These are phyloP conservation scores for Ceratina japonica DNA, from an alignment of 1,140 invertebrate genomes.

Conservation along the genomic window DNA sequence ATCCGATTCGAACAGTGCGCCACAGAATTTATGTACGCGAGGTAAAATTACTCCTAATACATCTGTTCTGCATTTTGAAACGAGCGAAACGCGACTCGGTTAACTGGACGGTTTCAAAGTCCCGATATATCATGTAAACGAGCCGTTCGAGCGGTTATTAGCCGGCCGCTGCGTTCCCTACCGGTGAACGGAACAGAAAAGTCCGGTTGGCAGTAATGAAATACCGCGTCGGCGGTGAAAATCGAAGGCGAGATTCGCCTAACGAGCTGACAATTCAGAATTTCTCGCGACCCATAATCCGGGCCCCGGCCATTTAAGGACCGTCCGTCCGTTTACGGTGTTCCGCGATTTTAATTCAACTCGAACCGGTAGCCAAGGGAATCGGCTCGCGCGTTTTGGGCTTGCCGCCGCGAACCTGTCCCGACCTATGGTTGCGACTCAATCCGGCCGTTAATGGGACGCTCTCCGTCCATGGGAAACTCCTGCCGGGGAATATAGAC, in stretches of 20 bases:
- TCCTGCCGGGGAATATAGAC: background rate
- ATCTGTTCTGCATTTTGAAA: too few relatives aligned
- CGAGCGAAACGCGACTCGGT: slow-evolving; percentile 40
- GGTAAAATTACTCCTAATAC: too few relatives aligned
- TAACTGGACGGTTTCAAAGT: slow-evolving; percentile 66
- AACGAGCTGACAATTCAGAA: slow-evolving; percentile 61
- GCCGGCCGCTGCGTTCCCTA: slow-evolving; percentile 55
- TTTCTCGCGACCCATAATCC: slow-evolving; percentile 43
- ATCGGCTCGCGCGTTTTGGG: slow-evolving; percentile 8
- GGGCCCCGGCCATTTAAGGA: slow-evolving; percentile 37
- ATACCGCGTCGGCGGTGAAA: slow-evolving; percentile 53
- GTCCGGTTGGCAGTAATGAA: slow-evolving; percentile 68
- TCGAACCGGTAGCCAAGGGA: background rate
- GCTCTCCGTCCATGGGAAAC: background rate
- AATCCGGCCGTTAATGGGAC: background rate
- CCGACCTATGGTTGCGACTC: background rate
- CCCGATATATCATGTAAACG: slow-evolving; percentile 67
- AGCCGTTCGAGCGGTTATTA: slow-evolving; percentile 67
- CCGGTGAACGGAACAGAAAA: slow-evolving; percentile 53
- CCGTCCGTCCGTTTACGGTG: slow-evolving; percentile 30
- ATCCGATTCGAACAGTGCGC: too few relatives aligned
- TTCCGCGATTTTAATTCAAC: slow-evolving; percentile 17
- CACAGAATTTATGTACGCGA: too few relatives aligned
- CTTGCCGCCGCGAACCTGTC: background rate
- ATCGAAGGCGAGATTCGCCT: slow-evolving; percentile 41